Percentiles rank a stretch among this genome's conserved stretches.
These are phyloP conservation scores for Drosophila albomicans DNA, from an alignment of 1,140 invertebrate species.

Conservation along the genomic window DNA sequence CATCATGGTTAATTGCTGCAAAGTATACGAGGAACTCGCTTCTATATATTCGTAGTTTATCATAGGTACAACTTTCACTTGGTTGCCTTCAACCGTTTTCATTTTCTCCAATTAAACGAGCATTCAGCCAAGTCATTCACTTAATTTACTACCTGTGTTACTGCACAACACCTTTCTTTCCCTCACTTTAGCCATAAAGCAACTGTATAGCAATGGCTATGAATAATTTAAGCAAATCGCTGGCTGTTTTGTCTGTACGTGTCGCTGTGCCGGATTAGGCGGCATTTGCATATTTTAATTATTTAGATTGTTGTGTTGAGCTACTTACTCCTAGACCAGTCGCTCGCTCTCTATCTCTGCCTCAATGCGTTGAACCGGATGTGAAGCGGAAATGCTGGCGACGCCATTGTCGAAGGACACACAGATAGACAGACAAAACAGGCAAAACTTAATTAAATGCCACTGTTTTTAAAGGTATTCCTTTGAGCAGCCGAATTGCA, in stretches of 20 bases:
- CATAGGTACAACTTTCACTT: slow-evolving; percentile 59
- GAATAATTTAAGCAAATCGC: slow-evolving; percentile 84
- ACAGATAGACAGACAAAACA: slow-evolving; percentile 18
- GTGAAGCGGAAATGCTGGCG: slow-evolving; percentile 52
- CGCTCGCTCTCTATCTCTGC: neutral
- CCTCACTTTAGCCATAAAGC: slow-evolving; percentile 15
- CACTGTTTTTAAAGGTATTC: slow-evolving; percentile 34
- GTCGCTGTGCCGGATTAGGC: slow-evolving; percentile 75
- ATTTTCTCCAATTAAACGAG: slow-evolving; percentile 43
- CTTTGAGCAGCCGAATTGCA: slow-evolving; percentile 9
- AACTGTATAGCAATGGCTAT: slow-evolving; percentile 58
- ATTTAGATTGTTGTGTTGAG: slow-evolving; percentile 79
- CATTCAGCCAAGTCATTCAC: slow-evolving; percentile 56
- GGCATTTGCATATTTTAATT: slow-evolving; percentile 83
- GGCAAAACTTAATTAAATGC: slow-evolving; percentile 76
- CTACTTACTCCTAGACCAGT: slow-evolving; percentile 59
- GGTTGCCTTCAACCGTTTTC: slow-evolving; percentile 24
- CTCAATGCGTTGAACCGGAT: slow-evolving; percentile 51
- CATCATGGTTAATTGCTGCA: slow-evolving; percentile 50
- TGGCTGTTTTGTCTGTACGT: slow-evolving; percentile 67
- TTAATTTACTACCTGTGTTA: slow-evolving; percentile 77
- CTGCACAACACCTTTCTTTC: neutral
- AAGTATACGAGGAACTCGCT: slow-evolving; percentile 9
- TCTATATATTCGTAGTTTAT: slow-evolving; percentile 18
- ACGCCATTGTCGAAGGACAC: slow-evolving; percentile 32